A percentile compares a stretch with the other conserved stretches of the same genome.
These are phyloP conservation scores for Limosa lapponica DNA, from an alignment of 2,797 vertebrate species.

Conservation along the genomic window DNA sequence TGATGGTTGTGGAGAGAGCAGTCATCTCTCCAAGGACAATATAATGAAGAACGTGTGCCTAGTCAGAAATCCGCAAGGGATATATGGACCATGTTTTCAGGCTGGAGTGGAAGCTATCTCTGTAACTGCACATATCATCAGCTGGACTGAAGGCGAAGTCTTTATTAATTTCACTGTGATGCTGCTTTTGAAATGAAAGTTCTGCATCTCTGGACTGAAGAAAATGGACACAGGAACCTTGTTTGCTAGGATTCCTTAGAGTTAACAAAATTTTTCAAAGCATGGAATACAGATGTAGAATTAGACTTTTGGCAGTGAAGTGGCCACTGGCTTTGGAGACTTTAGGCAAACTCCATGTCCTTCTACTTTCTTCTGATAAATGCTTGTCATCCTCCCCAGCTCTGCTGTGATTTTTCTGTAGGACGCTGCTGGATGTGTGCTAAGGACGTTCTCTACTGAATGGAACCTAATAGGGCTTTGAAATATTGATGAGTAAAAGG, in stretches of 20 bases:
- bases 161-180: not conserved
- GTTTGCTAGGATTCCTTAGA: not conserved
- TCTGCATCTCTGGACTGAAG: not conserved
- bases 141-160: not conserved
- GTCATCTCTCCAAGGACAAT: not conserved
- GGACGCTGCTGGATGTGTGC: not conserved
- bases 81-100: not conserved
- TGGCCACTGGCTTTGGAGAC: not conserved
- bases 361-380: not conserved
- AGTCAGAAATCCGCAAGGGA: not conserved
- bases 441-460: not conserved
- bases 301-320: not conserved
- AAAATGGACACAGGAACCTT: not conserved
- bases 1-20: not conserved
- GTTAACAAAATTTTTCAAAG: not conserved
- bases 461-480: constrained; percentile 5
- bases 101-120: not conserved
- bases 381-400: not conserved
- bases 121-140: not conserved
- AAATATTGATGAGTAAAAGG: constrained; percentile 53
- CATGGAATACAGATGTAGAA: not conserved
- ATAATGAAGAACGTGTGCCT: rapidly evolving
- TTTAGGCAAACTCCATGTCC: not conserved
- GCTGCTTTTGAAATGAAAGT: not conserved
- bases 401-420: not conserved